Evolutionary conservation across 1,140 invertebrate species (phyloP), one percentile per base, ranked within the genome.

Genomic region (Drosophila murphyi): DNA sequence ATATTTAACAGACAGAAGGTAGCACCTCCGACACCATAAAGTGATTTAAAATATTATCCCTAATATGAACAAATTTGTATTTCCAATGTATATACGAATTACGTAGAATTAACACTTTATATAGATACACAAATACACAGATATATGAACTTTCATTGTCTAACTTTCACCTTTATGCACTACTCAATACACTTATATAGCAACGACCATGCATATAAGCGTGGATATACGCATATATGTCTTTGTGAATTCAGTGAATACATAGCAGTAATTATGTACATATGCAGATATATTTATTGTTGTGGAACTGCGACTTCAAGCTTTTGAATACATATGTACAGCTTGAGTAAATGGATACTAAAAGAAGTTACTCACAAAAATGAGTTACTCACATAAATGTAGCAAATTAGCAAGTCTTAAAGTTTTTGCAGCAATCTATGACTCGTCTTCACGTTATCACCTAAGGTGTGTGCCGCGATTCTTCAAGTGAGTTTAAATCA

Each of bases 161-260:
- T 35, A 28, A 60, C 65, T 69, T 69, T 69, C 65, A 68, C 65
- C 45, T 20, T 8, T 20, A 31, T 32, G 5, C 8, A 43, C 35
- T 45, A 41, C 31, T 34, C 7, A 59, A 67, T 56, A 56, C 56
- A 20, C 41, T 47, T 59, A 5, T 57, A 55, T 12, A 34, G 37
- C 6, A 39, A 8, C 20, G 20, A 20, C 20, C 12, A 43, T 70
- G 35, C 7, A 39, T n/a, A 31, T 29, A n/a, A 8, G 7, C 34
- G 20, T 39, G 48, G 43, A 45, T 32, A 32, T 59, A 29, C 20
- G n/a, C 37, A 8, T 8, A 10, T 50, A 47, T 10, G 20, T 43
- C 41, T 5, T 5, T 34, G 8, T 12, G n/a, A 1, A 35, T 39
- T 8, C 7, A 39, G 20, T 20, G 20, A 20, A 20, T 20, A 20